Conservation (phyloP, 2,797 vertebrate genomes). For the Leptatherina wallacei region DNA sequence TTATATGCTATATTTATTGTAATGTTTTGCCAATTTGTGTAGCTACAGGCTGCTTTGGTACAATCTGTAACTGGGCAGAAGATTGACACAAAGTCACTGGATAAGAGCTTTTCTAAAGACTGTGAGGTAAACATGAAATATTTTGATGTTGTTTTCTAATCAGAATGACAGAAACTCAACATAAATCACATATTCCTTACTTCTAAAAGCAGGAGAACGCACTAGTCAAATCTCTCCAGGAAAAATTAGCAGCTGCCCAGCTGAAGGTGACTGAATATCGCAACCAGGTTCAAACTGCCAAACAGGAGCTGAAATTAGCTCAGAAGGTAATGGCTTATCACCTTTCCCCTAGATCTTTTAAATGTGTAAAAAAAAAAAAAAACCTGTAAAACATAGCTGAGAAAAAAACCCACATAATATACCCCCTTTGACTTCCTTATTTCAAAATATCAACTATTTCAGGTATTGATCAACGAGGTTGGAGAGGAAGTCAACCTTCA, state of each 20-base stretch:
- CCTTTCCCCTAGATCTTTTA: neutral
- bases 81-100: slow-evolving; percentile 52
- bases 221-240: slow-evolving; percentile 87
- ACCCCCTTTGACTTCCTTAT: neutral
- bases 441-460: neutral
- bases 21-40: neutral
- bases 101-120: slow-evolving; percentile 59
- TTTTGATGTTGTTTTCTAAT: slow-evolving; percentile 1
- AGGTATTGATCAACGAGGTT: slow-evolving; percentile 91
- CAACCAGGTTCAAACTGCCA: slow-evolving; percentile 89
- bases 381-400: neutral
- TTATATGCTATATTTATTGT: neutral
- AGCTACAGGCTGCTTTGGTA: slow-evolving; percentile 64
- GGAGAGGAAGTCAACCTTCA: slow-evolving; percentile 91
- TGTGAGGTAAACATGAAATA: slow-evolving; percentile 71
- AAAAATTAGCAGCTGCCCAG: slow-evolving; percentile 87
- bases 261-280: slow-evolving; percentile 89
- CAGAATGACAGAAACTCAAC: neutral
- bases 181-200: neutral
- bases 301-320: slow-evolving; percentile 91
- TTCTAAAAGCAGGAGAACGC: slow-evolving; percentile 75
- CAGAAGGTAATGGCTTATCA: slow-evolving; percentile 87
- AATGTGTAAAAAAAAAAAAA: neutral
- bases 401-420: neutral
- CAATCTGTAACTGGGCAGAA: slow-evolving; percentile 51